Percentiles rank a stretch among this genome's conserved stretches.
Conservation (phyloP, 2,113 vertebrate species). For the Macheiramphus alcinus region DNA sequence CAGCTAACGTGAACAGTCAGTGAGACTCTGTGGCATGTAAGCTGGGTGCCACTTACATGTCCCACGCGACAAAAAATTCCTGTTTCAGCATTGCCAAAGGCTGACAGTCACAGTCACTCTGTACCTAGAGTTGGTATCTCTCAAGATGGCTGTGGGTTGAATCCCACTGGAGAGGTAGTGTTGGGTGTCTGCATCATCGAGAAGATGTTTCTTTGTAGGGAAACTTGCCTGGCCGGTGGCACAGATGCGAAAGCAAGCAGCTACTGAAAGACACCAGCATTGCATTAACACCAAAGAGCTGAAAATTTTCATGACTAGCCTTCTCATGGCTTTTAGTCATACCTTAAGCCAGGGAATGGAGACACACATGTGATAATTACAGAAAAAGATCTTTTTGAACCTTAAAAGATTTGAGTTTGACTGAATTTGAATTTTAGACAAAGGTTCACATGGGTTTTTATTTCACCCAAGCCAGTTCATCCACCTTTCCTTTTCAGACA, state of each 20-base stretch:
- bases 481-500: slow-evolving; percentile 16
- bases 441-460: slow-evolving; percentile 46
- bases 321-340: slow-evolving; percentile 50
- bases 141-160: background rate
- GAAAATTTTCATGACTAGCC: background rate
- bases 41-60: accelerated
- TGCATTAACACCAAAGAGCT: background rate
- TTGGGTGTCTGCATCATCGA: background rate
- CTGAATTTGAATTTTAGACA: slow-evolving; percentile 47
- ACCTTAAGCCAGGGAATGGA: slow-evolving; percentile 11
- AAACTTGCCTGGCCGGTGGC: background rate
- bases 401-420: slow-evolving; percentile 29
- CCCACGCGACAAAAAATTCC: background rate
- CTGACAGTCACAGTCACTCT: background rate
- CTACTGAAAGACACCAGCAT: background rate
- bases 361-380: slow-evolving; percentile 30
- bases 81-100: background rate
- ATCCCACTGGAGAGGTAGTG: background rate
- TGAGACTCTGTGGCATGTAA: background rate
- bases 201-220: background rate
- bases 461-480: slow-evolving; percentile 38
- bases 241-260: background rate
- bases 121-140: background rate
- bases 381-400: slow-evolving; percentile 52
- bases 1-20: background rate